Evolutionary conservation across 2,797 vertebrate species (phyloP).

Genomic region (Eupleurogrammus muticus): DNA sequence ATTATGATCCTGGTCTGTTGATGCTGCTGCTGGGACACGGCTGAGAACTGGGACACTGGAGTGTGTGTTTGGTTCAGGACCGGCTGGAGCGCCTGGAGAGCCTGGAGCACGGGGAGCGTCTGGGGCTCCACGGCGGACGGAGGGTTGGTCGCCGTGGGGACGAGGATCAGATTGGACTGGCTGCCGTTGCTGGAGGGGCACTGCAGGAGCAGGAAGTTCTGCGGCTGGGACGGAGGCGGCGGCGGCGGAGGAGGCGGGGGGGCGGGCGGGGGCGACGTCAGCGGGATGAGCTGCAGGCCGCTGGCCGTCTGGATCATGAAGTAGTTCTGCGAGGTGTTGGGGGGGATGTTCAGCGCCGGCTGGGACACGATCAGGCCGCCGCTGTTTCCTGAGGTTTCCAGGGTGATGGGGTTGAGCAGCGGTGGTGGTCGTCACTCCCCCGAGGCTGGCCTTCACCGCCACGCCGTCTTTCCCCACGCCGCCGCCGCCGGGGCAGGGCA

Average conservation of each 20-base stretch:
- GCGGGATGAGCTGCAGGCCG: conserved; percentile 92
- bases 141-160: conserved; percentile 78
- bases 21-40: conserved; percentile 83
- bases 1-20: conserved; percentile 88
- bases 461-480: conserved; percentile 71
- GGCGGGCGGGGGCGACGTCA: conserved; percentile 80
- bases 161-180: conserved; percentile 84
- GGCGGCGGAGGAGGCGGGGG: conserved; percentile 82
- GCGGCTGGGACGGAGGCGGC: conserved; percentile 82
- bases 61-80: conserved; percentile 81
- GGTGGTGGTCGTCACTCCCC: conserved; percentile 76
- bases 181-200: conserved; percentile 81
- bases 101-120: conserved; percentile 82
- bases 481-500: conserved; percentile 43
- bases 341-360: conserved; percentile 87
- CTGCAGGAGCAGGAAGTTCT: conserved; percentile 84
- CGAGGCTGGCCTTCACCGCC: conserved; percentile 78
- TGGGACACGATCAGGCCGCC: conserved; percentile 86
- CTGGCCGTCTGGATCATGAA: conserved; percentile 92
- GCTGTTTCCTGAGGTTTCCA: conserved; percentile 83
- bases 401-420: conserved; percentile 87
- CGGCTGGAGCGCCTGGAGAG: conserved; percentile 85
- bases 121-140: conserved; percentile 69
- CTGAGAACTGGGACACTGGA: conserved; percentile 80
- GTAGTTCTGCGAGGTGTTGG: conserved; percentile 89